Evolutionary conservation across 2,113 vertebrate genomes (phyloP).

Genomic region (Thryonomys swinderianus): DNA sequence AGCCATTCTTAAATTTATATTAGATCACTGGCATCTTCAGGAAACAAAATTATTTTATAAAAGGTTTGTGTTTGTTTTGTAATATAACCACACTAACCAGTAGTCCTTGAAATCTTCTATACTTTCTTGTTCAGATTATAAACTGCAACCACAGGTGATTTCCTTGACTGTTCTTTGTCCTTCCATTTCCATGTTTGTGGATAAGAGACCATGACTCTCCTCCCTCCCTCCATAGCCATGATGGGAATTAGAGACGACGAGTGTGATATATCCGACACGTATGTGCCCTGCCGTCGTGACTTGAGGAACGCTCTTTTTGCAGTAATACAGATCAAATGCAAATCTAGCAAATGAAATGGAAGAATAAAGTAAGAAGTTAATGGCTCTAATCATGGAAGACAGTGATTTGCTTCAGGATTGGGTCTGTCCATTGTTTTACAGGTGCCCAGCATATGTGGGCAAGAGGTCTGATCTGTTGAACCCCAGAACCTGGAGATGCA

Average conservation of each 20-base stretch:
- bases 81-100: background rate
- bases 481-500: background rate
- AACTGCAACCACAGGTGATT: background rate
- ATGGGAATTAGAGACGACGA: background rate
- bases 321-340: background rate
- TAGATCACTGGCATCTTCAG: conserved; percentile 2
- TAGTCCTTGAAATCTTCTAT: background rate
- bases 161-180: background rate
- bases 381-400: background rate
- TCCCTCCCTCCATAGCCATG: background rate
- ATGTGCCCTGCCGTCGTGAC: background rate
- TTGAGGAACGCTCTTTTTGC: background rate
- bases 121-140: background rate
- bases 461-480: background rate
- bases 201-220: background rate
- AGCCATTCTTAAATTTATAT: background rate
- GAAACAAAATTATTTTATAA: conserved; percentile 1
- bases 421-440: background rate
- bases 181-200: background rate
- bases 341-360: background rate
- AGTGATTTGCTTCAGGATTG: background rate
- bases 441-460: background rate
- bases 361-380: background rate
- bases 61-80: background rate
- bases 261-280: background rate